phyloP scores from a whole-genome alignment of 1,140 invertebrate genomes.

The Probaryconus sp. region DNA sequence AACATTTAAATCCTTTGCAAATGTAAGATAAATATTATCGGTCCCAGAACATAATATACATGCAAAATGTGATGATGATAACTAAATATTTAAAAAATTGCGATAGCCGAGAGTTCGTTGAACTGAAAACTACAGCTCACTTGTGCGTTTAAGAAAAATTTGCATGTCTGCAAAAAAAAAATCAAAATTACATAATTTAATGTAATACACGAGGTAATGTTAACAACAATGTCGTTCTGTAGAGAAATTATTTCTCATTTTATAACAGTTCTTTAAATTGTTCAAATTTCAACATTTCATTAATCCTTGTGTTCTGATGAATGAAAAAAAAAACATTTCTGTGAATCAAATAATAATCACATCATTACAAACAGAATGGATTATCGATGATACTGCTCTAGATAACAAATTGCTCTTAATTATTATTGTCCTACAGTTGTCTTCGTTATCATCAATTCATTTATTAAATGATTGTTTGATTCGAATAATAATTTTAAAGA shows the following conservation, averaged over 20 bases:
- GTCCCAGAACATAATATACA: conserved; percentile 15
- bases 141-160: too few relatives aligned
- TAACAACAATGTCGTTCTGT: too few relatives aligned
- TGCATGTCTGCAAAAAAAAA: too few relatives aligned
- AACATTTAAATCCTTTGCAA: background rate
- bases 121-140: conserved; percentile 16
- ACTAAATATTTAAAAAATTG: conserved; percentile 21
- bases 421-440: conserved; percentile 30
- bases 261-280: too few relatives aligned
- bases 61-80: conserved; percentile 29
- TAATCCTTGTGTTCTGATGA: too few relatives aligned
- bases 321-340: conserved; percentile 8
- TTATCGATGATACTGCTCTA: conserved; percentile 38
- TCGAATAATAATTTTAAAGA: conserved; percentile 2
- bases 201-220: too few relatives aligned
- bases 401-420: conserved; percentile 49
- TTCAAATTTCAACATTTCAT: too few relatives aligned
- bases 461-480: conserved; percentile 32
- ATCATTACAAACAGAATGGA: conserved; percentile 3
- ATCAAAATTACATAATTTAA: too few relatives aligned
- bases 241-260: too few relatives aligned
- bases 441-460: conserved; percentile 32
- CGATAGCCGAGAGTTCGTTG: conserved; percentile 27
- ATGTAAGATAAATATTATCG: conserved; percentile 26
- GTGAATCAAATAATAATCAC: background rate